Conservation (phyloP, 37 sponge, comb jelly and placozoan species). For the Axinella damicornis region DNA sequence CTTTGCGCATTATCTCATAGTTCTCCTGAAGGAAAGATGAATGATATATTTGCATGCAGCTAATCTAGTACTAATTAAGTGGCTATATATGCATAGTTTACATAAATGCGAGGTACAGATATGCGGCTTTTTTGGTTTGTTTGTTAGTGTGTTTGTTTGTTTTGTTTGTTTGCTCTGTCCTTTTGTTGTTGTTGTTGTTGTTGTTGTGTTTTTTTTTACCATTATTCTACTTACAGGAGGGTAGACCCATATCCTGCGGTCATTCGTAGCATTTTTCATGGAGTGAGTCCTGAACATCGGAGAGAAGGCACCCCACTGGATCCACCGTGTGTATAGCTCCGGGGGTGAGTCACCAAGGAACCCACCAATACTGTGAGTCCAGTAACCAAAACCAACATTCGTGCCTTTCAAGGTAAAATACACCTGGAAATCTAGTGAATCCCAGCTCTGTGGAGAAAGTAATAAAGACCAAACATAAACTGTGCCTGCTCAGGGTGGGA, state of each 20-base stretch:
- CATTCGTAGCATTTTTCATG: conserved; percentile 56
- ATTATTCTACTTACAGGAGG: conserved; percentile 63
- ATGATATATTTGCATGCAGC: too few relatives aligned
- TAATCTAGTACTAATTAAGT: too few relatives aligned
- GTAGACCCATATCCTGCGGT: conserved; percentile 74
- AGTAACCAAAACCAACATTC: conserved; percentile 83
- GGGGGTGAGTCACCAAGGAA: conserved; percentile 65
- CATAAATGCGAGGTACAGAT: too few relatives aligned
- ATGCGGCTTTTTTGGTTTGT: too few relatives aligned
- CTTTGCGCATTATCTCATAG: conserved; percentile 69
- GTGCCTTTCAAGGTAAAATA: conserved; percentile 76
- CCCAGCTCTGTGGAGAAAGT: conserved; percentile 43
- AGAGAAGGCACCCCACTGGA: conserved; percentile 86
- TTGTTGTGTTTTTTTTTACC: too few relatives aligned
- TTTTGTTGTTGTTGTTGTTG: too few relatives aligned
- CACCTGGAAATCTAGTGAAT: conserved; percentile 78
- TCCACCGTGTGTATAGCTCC: conserved; percentile 71
- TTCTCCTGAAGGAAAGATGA: conserved; percentile 11
- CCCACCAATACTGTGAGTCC: conserved; percentile 86
- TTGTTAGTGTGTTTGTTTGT: too few relatives aligned
- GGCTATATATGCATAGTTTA: too few relatives aligned
- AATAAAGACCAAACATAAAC: too few relatives aligned
- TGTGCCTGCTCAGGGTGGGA: too few relatives aligned
- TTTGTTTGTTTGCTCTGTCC: too few relatives aligned
- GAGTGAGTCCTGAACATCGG: conserved; percentile 86